phyloP scores from a whole-genome alignment of 2,888 invertebrate species.

The Hololepta plana region DNA sequence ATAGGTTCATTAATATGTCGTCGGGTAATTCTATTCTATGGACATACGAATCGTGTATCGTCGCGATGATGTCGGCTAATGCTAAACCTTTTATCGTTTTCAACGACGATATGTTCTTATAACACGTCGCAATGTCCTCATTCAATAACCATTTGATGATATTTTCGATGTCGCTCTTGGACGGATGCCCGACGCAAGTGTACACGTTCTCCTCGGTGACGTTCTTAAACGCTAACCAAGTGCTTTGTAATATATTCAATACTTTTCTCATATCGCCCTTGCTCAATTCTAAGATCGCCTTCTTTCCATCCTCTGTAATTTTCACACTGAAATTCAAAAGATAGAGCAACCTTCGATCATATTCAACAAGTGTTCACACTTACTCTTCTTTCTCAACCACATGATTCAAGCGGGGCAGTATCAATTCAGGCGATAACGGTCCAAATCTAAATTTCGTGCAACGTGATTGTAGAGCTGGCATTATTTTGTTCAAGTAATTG shows the following conservation, averaged over 20 bases:
- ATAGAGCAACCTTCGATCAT: slow-evolving; percentile 4
- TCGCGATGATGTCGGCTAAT: slow-evolving; percentile 80
- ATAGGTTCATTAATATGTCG: slow-evolving; percentile 53
- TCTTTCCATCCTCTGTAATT: slow-evolving; percentile 72
- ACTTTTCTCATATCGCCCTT: slow-evolving; percentile 98
- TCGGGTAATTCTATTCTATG: slow-evolving; percentile 80
- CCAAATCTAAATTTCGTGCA: slow-evolving; percentile 95
- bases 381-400: slow-evolving; percentile 73
- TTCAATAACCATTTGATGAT: slow-evolving; percentile 77
- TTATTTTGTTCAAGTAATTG: slow-evolving; percentile 96
- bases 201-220: slow-evolving; percentile 88
- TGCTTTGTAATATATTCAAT: slow-evolving; percentile 90
- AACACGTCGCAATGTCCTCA: slow-evolving; percentile 54
- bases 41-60: slow-evolving; percentile 63
- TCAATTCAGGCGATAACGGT: slow-evolving; percentile 69
- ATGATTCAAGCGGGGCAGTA: slow-evolving; percentile 71
- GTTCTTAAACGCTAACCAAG: slow-evolving; percentile 76
- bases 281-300: slow-evolving; percentile 74
- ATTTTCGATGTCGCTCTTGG: slow-evolving; percentile 70
- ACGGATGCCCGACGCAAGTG: slow-evolving; percentile 91
- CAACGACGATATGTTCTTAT: slow-evolving; percentile 56
- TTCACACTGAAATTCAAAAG: slow-evolving; percentile 40
- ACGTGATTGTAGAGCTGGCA: slow-evolving; percentile 94
- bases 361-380: slow-evolving; percentile 14
- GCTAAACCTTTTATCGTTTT: slow-evolving; percentile 84